phyloP scores from a whole-genome alignment of 2,888 invertebrate species.

The Brenthis ino region DNA sequence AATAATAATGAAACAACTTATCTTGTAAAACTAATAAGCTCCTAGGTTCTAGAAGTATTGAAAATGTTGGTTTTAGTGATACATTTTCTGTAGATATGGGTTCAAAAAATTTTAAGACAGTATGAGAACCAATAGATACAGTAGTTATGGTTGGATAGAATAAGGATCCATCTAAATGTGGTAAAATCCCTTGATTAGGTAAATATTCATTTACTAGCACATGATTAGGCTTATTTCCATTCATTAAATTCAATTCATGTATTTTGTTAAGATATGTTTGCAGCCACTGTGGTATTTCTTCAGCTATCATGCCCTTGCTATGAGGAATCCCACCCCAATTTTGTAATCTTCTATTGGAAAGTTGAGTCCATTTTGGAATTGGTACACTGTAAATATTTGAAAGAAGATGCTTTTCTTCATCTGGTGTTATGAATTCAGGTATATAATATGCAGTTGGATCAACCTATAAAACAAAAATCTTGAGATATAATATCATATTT shows the following conservation, averaged over 20 bases:
- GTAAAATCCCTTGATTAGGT: slow-evolving; percentile 97
- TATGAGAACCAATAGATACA: slow-evolving; percentile 94
- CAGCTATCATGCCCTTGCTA: slow-evolving; percentile 89
- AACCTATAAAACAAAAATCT: slow-evolving; percentile 56
- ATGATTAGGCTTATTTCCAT: slow-evolving; percentile 91
- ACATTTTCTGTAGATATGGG: slow-evolving; percentile 64
- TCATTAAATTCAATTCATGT: slow-evolving; percentile 86
- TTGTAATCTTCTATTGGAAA: slow-evolving; percentile 95
- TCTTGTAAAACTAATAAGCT: slow-evolving; percentile 94
- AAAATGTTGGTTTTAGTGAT: slow-evolving; percentile 78
- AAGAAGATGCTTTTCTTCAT: slow-evolving; percentile 88
- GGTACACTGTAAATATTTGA: slow-evolving; percentile 90
- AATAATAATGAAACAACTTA: slow-evolving; percentile 89
- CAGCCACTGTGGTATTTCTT: slow-evolving; percentile 94
- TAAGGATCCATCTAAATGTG: slow-evolving; percentile 97
- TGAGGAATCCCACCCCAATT: slow-evolving; percentile 99
- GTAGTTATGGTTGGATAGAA: slow-evolving; percentile 97
- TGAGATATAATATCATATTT: neutral
- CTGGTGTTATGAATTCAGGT: slow-evolving; percentile 91
- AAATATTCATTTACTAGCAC: slow-evolving; percentile 96
- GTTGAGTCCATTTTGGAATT: slow-evolving; percentile 97
- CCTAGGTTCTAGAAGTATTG: slow-evolving; percentile 91
- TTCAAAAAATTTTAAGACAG: slow-evolving; percentile 92
- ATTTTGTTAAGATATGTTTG: slow-evolving; percentile 87
- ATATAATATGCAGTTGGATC: slow-evolving; percentile 89